Evolutionary conservation across 1,140 invertebrate species (phyloP), one percentile per base, ranked within the genome.

Genomic region (Lepidurus couesii): DNA sequence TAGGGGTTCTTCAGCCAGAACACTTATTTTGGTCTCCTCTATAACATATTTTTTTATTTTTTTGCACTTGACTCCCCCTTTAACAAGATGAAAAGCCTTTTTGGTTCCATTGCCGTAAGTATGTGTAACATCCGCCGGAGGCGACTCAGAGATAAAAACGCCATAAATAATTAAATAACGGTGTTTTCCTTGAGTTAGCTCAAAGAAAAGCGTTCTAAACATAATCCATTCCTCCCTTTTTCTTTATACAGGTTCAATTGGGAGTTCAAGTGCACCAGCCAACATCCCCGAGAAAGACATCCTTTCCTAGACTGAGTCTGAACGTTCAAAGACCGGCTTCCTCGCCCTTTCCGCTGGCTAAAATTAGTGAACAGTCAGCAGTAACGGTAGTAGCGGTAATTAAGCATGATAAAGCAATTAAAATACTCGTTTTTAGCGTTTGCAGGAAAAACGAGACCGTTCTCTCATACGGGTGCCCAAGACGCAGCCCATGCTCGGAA

Each of bases 211-310:
- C 8, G 53, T 13, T 13, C 53, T 21, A 7, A 65, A n/a, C 21
- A 21, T n/a, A 21, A 65, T 65, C 34, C 34, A 65, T 65, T 65
- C 53, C 13, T 65, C 53, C 21, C 53, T 21, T 65, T 65, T 65
- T 13, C 21, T 65, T 65, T 13, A 7, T 65, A 13, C n/a, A 65
- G 53, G 53, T 4, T 65, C 53, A 65, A 65, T 65, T 65, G 21
- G 53, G 53, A 65, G 53, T 65, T 65, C 53, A 65, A 65, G 16
- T 65, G 21, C 53, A 65, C 53, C 53, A 65, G 53, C 34, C 34
- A 34, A 65, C 53, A 7, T 65, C 53, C 7, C 53, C 53, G 53
- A 65, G 21, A 65, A 65, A 65, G 53, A 7, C 53, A 21, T 65
- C 21, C 53, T 13, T 65, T 13, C 53, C 53, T n/a, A 65, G 53